A percentile compares a stretch with the other conserved stretches of the same genome.
These are phyloP conservation scores for Tyria jacobaeae DNA, from an alignment of 2,888 invertebrate species.

Conservation along the genomic window DNA sequence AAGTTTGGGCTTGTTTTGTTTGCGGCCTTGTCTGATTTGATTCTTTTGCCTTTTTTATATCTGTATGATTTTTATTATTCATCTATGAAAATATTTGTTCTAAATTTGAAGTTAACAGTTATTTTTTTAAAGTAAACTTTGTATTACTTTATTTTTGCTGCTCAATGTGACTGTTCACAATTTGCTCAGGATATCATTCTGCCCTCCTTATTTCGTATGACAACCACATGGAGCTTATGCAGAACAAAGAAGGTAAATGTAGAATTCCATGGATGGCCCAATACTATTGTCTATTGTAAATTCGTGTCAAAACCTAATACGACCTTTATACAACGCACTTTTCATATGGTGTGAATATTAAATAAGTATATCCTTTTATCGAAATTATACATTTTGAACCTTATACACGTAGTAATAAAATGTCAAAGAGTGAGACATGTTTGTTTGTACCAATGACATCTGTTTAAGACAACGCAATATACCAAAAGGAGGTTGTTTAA, in stretches of 20 bases:
- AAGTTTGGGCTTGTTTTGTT: slow-evolving; percentile 19
- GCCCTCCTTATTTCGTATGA: slow-evolving; percentile 28
- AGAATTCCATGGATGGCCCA: slow-evolving; percentile 54
- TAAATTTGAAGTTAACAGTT: slow-evolving; percentile 4
- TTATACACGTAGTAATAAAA: slow-evolving; percentile 60
- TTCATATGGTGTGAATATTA: slow-evolving; percentile 78
- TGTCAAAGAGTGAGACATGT: slow-evolving; percentile 58
- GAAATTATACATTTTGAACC: slow-evolving; percentile 55
- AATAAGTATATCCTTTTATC: slow-evolving; percentile 57
- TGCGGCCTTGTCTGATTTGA: slow-evolving; percentile 12
- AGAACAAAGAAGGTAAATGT: slow-evolving; percentile 57
- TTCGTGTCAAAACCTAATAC: slow-evolving; percentile 73
- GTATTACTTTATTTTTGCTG: neutral
- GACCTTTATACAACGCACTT: slow-evolving; percentile 75
- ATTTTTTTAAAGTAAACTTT: slow-evolving; percentile 1
- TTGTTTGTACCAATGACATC: slow-evolving; percentile 75
- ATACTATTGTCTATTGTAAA: slow-evolving; percentile 64
- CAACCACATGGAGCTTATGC: slow-evolving; percentile 23
- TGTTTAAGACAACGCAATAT: slow-evolving; percentile 75
- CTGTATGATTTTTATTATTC: neutral
- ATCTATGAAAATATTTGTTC: slow-evolving; percentile 1
- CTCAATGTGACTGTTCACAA: slow-evolving; percentile 13
- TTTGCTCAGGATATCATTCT: slow-evolving; percentile 29
- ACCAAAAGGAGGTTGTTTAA: slow-evolving; percentile 83
- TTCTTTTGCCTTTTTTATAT: slow-evolving; percentile 11